Percentiles rank a stretch among this genome's conserved stretches.
Conservation (phyloP, 1,140 invertebrate genomes). For the Drosophila nigrodunni region DNA sequence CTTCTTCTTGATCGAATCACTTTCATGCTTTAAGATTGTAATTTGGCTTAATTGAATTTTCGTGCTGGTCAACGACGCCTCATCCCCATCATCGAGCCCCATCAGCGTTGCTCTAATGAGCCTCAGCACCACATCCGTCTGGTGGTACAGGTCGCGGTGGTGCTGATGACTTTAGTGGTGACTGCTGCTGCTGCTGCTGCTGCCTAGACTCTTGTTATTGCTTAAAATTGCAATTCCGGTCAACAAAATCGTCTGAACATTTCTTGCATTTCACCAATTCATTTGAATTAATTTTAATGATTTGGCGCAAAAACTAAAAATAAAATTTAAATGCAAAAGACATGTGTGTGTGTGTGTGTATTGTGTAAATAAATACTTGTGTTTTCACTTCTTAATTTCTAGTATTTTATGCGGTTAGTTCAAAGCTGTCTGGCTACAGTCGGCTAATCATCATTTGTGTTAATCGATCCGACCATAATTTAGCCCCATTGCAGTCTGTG, state of each 20-base stretch:
- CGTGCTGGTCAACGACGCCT: constrained; percentile 67
- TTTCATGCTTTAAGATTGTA: constrained; percentile 75
- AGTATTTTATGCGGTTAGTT: constrained; percentile 12
- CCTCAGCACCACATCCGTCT: constrained; percentile 54
- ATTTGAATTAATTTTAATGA: constrained; percentile 48
- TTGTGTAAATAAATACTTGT: constrained; percentile 1
- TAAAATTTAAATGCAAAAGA: constrained; percentile 1
- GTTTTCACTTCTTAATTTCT: constrained; percentile 39
- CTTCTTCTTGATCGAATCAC: constrained; percentile 57
- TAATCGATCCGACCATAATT: constrained; percentile 19
- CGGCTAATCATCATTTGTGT: constrained; percentile 15
- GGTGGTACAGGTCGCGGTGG: not conserved
- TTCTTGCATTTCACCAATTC: constrained; percentile 45
- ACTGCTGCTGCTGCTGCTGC: not conserved
- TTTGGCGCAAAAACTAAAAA: constrained; percentile 36
- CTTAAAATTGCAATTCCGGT: constrained; percentile 33
- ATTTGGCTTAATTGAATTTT: constrained; percentile 81
- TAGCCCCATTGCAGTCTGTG: constrained; percentile 18
- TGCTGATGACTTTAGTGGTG: not conserved
- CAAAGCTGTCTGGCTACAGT: constrained; percentile 6
- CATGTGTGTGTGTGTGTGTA: not conserved
- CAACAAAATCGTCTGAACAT: constrained; percentile 12
- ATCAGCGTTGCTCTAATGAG: constrained; percentile 41
- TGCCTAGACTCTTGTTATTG: constrained; percentile 13
- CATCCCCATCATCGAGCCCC: constrained; percentile 40